Evolutionary conservation across 2,797 vertebrate genomes (phyloP).

Genomic region (Okamejei kenojei): DNA sequence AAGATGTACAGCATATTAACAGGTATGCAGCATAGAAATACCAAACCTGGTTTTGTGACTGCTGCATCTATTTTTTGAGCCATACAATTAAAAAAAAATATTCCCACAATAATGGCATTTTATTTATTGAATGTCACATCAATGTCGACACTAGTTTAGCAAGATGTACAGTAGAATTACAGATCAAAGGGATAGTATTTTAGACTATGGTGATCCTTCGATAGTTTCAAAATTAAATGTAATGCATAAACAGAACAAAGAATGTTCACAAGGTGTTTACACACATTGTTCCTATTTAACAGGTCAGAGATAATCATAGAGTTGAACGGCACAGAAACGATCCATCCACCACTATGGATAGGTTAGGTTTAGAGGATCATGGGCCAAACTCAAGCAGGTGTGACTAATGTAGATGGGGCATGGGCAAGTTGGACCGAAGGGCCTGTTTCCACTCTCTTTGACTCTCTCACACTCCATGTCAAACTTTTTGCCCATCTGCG

Average conservation of each 20-base stretch:
- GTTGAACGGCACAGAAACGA: too few species aligned
- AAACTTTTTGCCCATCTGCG: too few species aligned
- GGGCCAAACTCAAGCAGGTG: too few species aligned
- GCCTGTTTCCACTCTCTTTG: too few species aligned
- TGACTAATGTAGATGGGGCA: too few species aligned
- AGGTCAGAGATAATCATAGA: too few species aligned
- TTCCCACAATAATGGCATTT: background rate
- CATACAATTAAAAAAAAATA: background rate
- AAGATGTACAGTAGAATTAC: background rate
- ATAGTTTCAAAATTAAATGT: background rate
- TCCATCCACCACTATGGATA: too few species aligned
- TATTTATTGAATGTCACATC: background rate
- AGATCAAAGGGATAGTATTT: background rate
- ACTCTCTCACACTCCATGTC: too few species aligned
- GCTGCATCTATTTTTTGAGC: background rate
- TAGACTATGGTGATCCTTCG: background rate
- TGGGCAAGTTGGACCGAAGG: too few species aligned
- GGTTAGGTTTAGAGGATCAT: too few species aligned
- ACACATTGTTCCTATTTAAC: too few species aligned
- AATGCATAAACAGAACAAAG: background rate
- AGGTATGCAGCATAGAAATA: background rate
- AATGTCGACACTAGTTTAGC: background rate
- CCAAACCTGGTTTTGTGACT: background rate
- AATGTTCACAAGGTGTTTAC: background rate
- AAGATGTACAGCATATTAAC: background rate